These are phyloP conservation scores for Scleropages formosus DNA, from an alignment of 2,797 vertebrate species.

Conservation along the genomic window DNA sequence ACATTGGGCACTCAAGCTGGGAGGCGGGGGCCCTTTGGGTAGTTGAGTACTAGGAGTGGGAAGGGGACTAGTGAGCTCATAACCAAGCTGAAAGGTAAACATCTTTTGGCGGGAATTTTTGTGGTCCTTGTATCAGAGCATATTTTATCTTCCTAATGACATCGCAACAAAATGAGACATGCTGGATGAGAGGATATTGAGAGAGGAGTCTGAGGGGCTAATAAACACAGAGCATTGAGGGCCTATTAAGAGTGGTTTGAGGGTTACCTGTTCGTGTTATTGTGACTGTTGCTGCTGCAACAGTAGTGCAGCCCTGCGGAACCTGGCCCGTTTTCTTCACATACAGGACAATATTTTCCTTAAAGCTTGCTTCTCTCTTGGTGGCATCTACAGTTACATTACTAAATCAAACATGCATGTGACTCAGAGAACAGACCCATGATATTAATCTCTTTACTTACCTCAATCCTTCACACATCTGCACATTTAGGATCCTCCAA, in stretches of 20 bases:
- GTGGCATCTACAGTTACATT: slow-evolving; percentile 40
- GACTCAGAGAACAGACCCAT: slow-evolving; percentile 47
- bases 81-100: no score
- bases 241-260: not conserved
- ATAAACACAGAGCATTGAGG: not conserved
- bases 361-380: slow-evolving; percentile 73
- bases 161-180: no score
- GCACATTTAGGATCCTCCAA: not conserved
- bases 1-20: not conserved
- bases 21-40: not conserved
- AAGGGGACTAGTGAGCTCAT: not conserved
- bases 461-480: not conserved
- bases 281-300: slow-evolving; percentile 86
- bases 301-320: slow-evolving; percentile 65
- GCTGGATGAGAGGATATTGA: no score
- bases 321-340: slow-evolving; percentile 67
- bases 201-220: no score
- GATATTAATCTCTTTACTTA: slow-evolving; percentile 28
- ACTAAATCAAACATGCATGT: slow-evolving; percentile 41
- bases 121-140: no score
- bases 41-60: not conserved
- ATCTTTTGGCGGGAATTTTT: no score
- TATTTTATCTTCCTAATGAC: not conserved
- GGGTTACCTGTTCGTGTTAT: slow-evolving; percentile 62
- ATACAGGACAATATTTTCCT: slow-evolving; percentile 77